phyloP scores from a whole-genome alignment of 2,888 invertebrate genomes.

The Hylaea fasciaria region DNA sequence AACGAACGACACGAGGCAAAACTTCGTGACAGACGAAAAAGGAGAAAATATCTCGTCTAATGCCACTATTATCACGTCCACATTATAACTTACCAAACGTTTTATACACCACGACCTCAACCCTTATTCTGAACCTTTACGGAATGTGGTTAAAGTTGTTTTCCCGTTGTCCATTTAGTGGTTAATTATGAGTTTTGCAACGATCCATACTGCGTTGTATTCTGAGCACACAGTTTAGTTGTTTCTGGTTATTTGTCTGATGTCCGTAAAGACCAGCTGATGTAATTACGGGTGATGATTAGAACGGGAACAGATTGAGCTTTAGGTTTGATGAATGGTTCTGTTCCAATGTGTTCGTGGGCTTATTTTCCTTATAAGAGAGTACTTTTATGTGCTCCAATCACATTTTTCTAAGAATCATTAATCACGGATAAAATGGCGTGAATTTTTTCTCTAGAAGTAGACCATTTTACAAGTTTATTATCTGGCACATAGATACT shows the following conservation, averaged over 20 bases:
- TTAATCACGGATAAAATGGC: too few species aligned
- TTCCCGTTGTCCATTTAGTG: not conserved
- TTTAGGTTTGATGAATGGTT: constrained; percentile 21
- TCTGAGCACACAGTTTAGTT: constrained; percentile 18
- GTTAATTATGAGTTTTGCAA: constrained; percentile 6
- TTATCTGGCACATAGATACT: too few species aligned
- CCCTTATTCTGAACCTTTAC: not conserved
- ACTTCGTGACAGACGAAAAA: constrained; percentile 39
- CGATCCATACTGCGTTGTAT: constrained; percentile 5
- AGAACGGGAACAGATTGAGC: constrained; percentile 21
- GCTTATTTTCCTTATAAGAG: not conserved
- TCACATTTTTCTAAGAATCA: too few species aligned
- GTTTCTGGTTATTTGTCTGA: constrained; percentile 14
- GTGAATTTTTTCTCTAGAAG: too few species aligned
- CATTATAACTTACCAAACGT: constrained; percentile 26
- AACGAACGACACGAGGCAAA: constrained; percentile 15
- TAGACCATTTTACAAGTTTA: too few species aligned
- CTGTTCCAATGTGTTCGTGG: constrained; percentile 13
- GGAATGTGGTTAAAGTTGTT: not conserved
- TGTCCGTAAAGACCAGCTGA: constrained; percentile 11
- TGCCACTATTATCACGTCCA: constrained; percentile 52
- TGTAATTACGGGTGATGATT: constrained; percentile 29
- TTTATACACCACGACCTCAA: not conserved
- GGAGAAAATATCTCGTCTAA: constrained; percentile 47
- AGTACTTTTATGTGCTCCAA: too few species aligned